phyloP scores from a whole-genome alignment of 2,797 vertebrate species.

The Epinephelus coioides region DNA sequence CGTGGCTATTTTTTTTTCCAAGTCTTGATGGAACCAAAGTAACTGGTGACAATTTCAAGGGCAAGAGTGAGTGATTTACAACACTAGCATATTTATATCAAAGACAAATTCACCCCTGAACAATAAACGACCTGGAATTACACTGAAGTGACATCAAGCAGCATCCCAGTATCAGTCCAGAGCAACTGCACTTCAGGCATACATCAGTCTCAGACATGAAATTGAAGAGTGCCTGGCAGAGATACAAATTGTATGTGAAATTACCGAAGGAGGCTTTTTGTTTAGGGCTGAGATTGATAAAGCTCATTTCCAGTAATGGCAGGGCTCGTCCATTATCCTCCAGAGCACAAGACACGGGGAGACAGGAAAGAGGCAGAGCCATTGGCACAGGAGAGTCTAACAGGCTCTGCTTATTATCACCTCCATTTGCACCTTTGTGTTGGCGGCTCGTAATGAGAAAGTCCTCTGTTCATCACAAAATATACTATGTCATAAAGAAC shows the following conservation, averaged over 20 bases:
- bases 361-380: conserved; percentile 35
- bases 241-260: conserved; percentile 49
- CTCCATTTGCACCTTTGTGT: conserved; percentile 58
- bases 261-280: conserved; percentile 47
- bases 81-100: conserved; percentile 35
- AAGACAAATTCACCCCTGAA: conserved; percentile 45
- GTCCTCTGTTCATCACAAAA: conserved; percentile 38
- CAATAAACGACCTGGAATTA: conserved; percentile 52
- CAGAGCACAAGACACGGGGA: conserved; percentile 28
- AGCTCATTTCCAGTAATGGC: conserved; percentile 58
- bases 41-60: conserved; percentile 44
- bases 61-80: conserved; percentile 36
- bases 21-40: conserved; percentile 15
- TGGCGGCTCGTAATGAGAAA: conserved; percentile 42
- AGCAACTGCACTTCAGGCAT: conserved; percentile 43
- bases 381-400: conserved; percentile 34
- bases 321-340: conserved; percentile 64
- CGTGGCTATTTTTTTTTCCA: background rate
- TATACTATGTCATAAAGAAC: conserved; percentile 37
- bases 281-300: conserved; percentile 64
- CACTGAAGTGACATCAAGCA: conserved; percentile 16
- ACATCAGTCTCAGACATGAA: conserved; percentile 54
- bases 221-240: conserved; percentile 52
- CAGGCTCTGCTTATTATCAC: conserved; percentile 44
- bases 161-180: conserved; percentile 9